A percentile compares a stretch with the other conserved stretches of the same genome.
phyloP scores from a whole-genome alignment of 2,888 invertebrate genomes.

The Vannuccia rotundouncinata region DNA sequence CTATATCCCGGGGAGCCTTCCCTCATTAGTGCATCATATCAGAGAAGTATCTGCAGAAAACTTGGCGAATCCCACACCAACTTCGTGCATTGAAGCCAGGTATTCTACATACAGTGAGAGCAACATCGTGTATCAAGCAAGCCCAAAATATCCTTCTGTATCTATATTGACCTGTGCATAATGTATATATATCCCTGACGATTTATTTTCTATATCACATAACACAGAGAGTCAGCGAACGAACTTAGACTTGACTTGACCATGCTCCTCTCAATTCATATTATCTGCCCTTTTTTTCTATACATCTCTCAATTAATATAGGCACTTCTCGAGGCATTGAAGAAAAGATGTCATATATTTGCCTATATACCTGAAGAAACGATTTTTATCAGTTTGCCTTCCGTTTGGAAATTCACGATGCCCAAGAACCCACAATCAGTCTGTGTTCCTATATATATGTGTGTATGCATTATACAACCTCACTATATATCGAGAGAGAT shows the following conservation, averaged over 20 bases:
- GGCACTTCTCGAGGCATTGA: not conserved
- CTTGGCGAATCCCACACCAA: not conserved
- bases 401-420: constrained; percentile 19
- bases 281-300: not conserved
- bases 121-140: no score
- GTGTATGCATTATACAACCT: not conserved
- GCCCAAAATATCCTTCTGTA: no score
- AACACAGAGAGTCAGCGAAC: no score
- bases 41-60: not conserved
- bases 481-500: no score
- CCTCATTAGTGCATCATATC: not conserved
- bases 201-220: no score
- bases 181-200: no score
- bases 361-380: constrained; percentile 23
- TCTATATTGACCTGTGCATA: no score
- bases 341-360: constrained; percentile 11
- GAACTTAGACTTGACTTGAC: not conserved
- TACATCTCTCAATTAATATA: not conserved
- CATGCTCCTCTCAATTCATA: constrained; percentile 13
- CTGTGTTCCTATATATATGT: not conserved
- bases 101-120: no score
- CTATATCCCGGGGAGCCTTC: not conserved
- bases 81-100: not conserved
- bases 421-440: not conserved
- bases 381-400: constrained; percentile 17